Evolutionary conservation across 2,888 invertebrate genomes (phyloP).

Genomic region (Eupeodes luniger): DNA sequence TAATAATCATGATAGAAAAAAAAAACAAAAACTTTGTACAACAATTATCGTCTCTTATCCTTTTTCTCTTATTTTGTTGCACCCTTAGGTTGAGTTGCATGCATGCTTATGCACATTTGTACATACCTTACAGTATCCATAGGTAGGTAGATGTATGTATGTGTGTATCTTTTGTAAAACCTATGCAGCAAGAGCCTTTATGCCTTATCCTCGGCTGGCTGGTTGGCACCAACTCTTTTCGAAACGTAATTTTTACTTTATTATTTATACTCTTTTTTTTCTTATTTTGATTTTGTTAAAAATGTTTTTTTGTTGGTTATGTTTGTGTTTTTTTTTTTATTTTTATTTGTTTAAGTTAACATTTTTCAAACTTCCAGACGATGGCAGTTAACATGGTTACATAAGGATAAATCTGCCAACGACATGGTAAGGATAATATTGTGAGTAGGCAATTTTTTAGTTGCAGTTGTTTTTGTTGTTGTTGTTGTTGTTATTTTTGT

Average conservation of each 20-base stretch:
- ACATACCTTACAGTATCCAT: no score
- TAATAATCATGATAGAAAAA: conserved; percentile 1
- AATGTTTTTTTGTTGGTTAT: conserved; percentile 49
- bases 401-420: conserved; percentile 65
- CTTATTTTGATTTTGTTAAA: conserved; percentile 26
- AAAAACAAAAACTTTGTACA: conserved; percentile 43
- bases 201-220: conserved; percentile 54
- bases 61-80: conserved; percentile 62
- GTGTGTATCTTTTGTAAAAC: conserved; percentile 38
- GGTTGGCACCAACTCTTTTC: conserved; percentile 62
- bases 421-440: conserved; percentile 65
- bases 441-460: conserved; percentile 70
- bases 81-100: conserved; percentile 63
- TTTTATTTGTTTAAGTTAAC: conserved; percentile 42
- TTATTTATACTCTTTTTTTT: conserved; percentile 32
- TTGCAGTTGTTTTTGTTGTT: conserved; percentile 39
- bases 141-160: not conserved
- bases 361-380: conserved; percentile 69
- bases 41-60: conserved; percentile 74
- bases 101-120: conserved; percentile 10
- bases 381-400: conserved; percentile 70
- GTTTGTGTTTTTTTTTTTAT: conserved; percentile 54
- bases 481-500: conserved; percentile 25
- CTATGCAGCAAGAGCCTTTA: conserved; percentile 53
- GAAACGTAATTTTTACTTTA: conserved; percentile 60